Evolutionary conservation across 2,113 vertebrate species (phyloP).

Genomic region (Tichodroma muraria): DNA sequence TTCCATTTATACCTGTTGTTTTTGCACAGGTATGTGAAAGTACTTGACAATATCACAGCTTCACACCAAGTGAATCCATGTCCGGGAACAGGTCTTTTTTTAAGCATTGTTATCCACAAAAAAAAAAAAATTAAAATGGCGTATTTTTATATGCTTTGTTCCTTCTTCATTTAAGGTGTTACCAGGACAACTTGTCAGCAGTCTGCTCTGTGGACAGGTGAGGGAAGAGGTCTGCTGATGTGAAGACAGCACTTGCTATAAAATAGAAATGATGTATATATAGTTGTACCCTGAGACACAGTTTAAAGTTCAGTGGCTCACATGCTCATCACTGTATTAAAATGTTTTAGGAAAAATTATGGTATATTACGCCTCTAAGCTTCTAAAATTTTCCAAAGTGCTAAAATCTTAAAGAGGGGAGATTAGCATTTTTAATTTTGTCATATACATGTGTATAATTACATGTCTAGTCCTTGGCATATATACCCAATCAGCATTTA

Average conservation of each 20-base stretch:
- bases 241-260: neutral
- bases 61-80: neutral
- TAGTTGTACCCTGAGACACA: neutral
- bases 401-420: neutral
- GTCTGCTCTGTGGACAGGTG: neutral
- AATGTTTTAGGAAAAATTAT: neutral
- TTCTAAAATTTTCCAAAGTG: neutral
- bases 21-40: neutral
- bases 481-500: neutral
- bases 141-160: neutral
- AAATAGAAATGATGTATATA: neutral
- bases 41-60: neutral
- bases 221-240: neutral
- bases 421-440: neutral
- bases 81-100: neutral
- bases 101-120: neutral
- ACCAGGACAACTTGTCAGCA: neutral
- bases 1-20: neutral
- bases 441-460: neutral
- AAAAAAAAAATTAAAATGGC: accelerated
- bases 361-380: neutral
- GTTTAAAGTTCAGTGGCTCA: neutral
- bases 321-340: neutral
- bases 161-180: neutral
- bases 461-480: neutral